A percentile compares a stretch with the other conserved stretches of the same genome.
Evolutionary conservation across 2,113 vertebrate genomes (phyloP).

Genomic region (Ariopsis seemanni): DNA sequence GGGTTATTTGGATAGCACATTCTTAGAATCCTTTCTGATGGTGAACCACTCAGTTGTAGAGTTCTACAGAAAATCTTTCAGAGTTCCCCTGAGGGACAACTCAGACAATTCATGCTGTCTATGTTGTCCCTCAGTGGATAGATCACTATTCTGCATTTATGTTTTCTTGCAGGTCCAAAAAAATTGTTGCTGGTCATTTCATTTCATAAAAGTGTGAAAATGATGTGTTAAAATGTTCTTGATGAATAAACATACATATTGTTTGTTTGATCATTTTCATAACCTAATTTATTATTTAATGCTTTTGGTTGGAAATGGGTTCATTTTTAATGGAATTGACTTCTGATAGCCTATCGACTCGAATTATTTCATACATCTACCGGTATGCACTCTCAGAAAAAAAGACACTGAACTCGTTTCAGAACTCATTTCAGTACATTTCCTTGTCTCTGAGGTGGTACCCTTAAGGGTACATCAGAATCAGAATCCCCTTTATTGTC

Average conservation of each 20-base stretch:
- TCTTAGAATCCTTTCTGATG: background rate
- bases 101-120: no score
- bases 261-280: background rate
- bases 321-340: background rate
- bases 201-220: conserved; percentile 1
- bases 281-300: background rate
- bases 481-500: no score
- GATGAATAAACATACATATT: background rate
- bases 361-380: background rate
- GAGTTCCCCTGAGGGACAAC: background rate
- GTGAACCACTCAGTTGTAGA: background rate
- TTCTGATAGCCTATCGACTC: background rate
- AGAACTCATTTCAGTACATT: background rate
- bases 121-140: background rate
- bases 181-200: background rate
- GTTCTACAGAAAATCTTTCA: background rate
- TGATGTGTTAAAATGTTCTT: background rate
- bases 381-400: background rate
- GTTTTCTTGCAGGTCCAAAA: background rate
- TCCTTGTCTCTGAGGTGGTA: background rate
- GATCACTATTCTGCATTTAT: background rate
- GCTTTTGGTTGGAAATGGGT: background rate
- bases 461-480: background rate
- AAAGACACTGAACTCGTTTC: background rate
- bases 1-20: background rate